phyloP scores from a whole-genome alignment of 2,888 invertebrate species.

The Pyralis farinalis region DNA sequence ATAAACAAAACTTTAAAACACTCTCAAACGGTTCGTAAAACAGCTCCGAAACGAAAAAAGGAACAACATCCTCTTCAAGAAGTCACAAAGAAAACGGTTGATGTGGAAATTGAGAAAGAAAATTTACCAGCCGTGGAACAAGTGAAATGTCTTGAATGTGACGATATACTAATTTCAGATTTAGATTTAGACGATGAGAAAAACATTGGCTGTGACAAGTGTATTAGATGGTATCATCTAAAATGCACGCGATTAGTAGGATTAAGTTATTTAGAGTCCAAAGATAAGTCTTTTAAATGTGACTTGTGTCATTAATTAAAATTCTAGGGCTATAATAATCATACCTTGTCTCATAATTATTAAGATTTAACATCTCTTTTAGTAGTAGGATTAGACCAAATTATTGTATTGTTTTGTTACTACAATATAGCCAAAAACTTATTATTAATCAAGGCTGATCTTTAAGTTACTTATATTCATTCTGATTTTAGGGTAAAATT shows the following conservation, averaged over 20 bases:
- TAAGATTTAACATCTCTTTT: too few relatives aligned
- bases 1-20: slow-evolving; percentile 10
- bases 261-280: slow-evolving; percentile 16
- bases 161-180: slow-evolving; percentile 22
- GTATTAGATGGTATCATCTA: slow-evolving; percentile 20
- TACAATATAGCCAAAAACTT: slow-evolving; percentile 13
- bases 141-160: slow-evolving; percentile 23
- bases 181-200: slow-evolving; percentile 27
- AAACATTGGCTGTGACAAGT: slow-evolving; percentile 22
- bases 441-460: slow-evolving; percentile 13
- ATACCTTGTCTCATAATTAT: too few relatives aligned
- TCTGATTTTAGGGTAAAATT: slow-evolving; percentile 12
- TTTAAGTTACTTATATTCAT: too few relatives aligned
- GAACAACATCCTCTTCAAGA: slow-evolving; percentile 5
- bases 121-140: slow-evolving; percentile 13
- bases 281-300: slow-evolving; percentile 19
- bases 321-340: too few relatives aligned
- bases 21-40: slow-evolving; percentile 12
- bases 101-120: slow-evolving; percentile 18
- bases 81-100: slow-evolving; percentile 6
- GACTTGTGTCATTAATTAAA: slow-evolving; percentile 7
- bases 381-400: slow-evolving; percentile 12
- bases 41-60: slow-evolving; percentile 17
- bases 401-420: slow-evolving; percentile 11
- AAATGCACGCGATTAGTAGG: slow-evolving; percentile 22